Conservation (phyloP, 2,888 invertebrate genomes). For the Melanotus villosus region DNA sequence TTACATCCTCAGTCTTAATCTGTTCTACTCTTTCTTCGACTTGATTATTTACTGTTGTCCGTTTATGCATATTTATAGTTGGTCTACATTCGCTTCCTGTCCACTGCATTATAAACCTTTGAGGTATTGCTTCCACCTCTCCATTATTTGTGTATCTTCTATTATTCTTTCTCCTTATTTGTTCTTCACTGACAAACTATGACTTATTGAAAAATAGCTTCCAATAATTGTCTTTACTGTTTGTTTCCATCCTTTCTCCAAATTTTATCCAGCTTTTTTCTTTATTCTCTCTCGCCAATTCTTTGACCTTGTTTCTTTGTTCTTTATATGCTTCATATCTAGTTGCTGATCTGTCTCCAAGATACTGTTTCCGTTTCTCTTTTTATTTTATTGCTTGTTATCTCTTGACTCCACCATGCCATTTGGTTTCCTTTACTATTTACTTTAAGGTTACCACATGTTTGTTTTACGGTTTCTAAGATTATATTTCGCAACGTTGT, state of each 20-base stretch:
- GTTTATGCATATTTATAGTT: neutral
- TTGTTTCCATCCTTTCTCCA: neutral
- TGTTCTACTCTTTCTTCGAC: neutral
- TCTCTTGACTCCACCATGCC: neutral
- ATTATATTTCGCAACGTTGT: no score
- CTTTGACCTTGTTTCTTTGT: slow-evolving; percentile 3
- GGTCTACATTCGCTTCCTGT: neutral
- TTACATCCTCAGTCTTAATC: neutral
- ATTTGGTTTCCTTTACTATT: neutral
- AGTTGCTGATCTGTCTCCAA: no score
- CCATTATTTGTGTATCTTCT: slow-evolving; percentile 10
- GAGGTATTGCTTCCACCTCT: slow-evolving; percentile 20
- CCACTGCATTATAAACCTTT: neutral
- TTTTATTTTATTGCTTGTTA: no score
- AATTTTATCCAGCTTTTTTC: slow-evolving; percentile 8
- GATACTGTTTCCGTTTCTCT: no score
- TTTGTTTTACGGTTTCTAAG: no score
- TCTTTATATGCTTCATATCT: neutral
- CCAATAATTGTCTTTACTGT: slow-evolving; percentile 6
- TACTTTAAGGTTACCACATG: neutral
- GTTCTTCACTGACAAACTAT: neutral
- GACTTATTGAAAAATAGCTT: slow-evolving; percentile 8
- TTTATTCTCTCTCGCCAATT: neutral
- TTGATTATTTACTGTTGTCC: neutral
- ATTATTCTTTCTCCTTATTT: slow-evolving; percentile 1